phyloP scores from a whole-genome alignment of 2,113 vertebrate species.

The Cettia cetti region DNA sequence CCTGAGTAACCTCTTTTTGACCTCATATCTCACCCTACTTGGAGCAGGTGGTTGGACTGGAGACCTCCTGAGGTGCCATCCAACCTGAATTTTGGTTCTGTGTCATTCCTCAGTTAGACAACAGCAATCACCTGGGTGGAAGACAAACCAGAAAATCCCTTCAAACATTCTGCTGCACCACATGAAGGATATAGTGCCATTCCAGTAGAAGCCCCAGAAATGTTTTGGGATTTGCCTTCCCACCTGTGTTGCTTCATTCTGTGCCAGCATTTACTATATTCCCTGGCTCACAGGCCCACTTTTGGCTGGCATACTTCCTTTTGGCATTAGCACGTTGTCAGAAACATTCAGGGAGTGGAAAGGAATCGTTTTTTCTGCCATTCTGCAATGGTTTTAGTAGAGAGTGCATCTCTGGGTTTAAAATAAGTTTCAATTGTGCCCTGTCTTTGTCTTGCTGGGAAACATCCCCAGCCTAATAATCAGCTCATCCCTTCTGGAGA shows the following conservation, averaged over 20 bases:
- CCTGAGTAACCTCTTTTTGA: background rate
- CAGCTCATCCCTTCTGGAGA: background rate
- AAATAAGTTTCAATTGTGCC: background rate
- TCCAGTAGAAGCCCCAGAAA: constrained; percentile 14
- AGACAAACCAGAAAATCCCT: background rate
- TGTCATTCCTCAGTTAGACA: background rate
- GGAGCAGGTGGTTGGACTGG: background rate
- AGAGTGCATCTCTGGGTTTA: background rate
- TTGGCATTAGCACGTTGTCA: constrained; percentile 50
- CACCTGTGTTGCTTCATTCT: constrained; percentile 47
- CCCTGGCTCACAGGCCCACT: constrained; percentile 7
- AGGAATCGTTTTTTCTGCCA: background rate
- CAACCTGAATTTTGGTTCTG: background rate
- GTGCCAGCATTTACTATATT: constrained; percentile 49
- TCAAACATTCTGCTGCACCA: background rate
- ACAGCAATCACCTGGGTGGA: background rate
- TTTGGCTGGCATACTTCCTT: constrained; percentile 34
- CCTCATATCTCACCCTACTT: background rate
- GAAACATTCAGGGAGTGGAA: constrained; percentile 13
- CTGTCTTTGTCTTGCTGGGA: background rate
- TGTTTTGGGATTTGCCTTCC: constrained; percentile 32
- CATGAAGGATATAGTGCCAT: background rate
- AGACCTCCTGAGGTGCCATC: background rate
- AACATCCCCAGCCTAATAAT: background rate
- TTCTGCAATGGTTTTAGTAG: background rate